Evolutionary conservation across 92 coral and sea anemone genomes (phyloP).

Genomic region (Heliopora coerulea): DNA sequence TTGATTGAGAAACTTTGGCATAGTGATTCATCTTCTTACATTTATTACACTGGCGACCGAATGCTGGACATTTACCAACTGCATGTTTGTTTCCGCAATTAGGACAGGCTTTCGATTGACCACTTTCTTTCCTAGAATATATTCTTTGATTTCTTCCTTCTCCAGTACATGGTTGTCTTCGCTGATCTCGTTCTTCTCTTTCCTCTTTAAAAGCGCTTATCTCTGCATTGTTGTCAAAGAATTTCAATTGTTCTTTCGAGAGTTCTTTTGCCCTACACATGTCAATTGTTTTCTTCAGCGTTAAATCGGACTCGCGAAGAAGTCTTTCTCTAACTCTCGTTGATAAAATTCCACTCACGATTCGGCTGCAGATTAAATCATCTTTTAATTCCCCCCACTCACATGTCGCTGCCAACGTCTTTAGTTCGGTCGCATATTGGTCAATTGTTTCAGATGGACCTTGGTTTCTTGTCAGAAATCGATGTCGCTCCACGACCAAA

Average conservation of each 20-base stretch:
- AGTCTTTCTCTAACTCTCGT: slow-evolving; percentile 30
- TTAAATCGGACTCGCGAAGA: slow-evolving; percentile 45
- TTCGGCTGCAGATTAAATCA: slow-evolving; percentile 45
- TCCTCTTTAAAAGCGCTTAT: not conserved
- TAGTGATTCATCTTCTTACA: slow-evolving; percentile 48
- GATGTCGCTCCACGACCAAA: slow-evolving; percentile 37
- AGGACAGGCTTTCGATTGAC: slow-evolving; percentile 26
- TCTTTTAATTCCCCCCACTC: slow-evolving; percentile 28
- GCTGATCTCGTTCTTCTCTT: not conserved
- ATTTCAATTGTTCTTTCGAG: slow-evolving; percentile 42
- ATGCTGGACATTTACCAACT: slow-evolving; percentile 42
- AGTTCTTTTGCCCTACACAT: slow-evolving; percentile 53
- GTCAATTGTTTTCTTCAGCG: slow-evolving; percentile 39
- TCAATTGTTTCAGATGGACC: slow-evolving; percentile 22
- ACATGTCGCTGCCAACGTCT: slow-evolving; percentile 27
- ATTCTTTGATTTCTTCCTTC: not conserved
- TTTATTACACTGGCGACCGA: slow-evolving; percentile 30
- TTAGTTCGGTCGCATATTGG: slow-evolving; percentile 39
- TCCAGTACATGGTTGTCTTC: slow-evolving; percentile 5
- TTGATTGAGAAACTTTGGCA: slow-evolving; percentile 35
- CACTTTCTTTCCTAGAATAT: not conserved
- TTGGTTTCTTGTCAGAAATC: slow-evolving; percentile 34
- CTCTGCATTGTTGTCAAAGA: slow-evolving; percentile 23
- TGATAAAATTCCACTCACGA: slow-evolving; percentile 34
- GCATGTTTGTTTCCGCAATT: slow-evolving; percentile 45